Evolutionary conservation across 1,140 invertebrate species (phyloP), one percentile per base, ranked within the genome.

Genomic region (Microplitis mediator): DNA sequence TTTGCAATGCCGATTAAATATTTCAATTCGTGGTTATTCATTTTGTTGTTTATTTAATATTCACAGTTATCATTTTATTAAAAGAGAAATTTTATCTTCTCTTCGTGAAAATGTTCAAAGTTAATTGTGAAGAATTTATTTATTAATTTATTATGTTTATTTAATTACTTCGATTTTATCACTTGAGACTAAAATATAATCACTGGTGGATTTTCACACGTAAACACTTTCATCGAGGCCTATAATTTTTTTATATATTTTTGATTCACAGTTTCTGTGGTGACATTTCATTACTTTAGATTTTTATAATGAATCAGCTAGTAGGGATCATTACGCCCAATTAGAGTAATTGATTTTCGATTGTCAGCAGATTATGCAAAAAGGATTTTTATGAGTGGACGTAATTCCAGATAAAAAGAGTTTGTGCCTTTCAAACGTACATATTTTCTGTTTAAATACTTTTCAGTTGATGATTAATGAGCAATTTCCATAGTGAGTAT

Each of bases 141-240:
- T 45, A 45, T 45, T 3, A 45, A 45, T 45, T 54, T n/a, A 54
- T n/a, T 16, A 54, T 1, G 16, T 54, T 16, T 16, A 14, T 16
- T 65, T n/a, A 36, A 32, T 65, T 39, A 65, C 35, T 4, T 65
- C 32, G 11, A 16, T 51, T 67, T 9, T 5, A 60, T 56, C 52
- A n/a, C 52, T 56, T 23, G n/a, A 34, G 58, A 31, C 58, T 60
- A 60, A 14, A 58, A n/a, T 54, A 31, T 45, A 23, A 45, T 16
- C 32, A 45, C 23, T 35, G 61, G 32, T 6, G 8, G 14, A 31
- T 56, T 45, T 56, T 54, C 16, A 5, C 64, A 56, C 6, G 45
- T 14, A 23, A 52, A 66, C 64, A 54, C 45, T 23, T 66, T 50
- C 51, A 66, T 31, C 64, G 54, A 54, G 66, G 34, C 56, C 14